Percentiles rank a stretch among this genome's conserved stretches.
phyloP scores from a whole-genome alignment of 2,113 vertebrate species.

The Alectura lathami region DNA sequence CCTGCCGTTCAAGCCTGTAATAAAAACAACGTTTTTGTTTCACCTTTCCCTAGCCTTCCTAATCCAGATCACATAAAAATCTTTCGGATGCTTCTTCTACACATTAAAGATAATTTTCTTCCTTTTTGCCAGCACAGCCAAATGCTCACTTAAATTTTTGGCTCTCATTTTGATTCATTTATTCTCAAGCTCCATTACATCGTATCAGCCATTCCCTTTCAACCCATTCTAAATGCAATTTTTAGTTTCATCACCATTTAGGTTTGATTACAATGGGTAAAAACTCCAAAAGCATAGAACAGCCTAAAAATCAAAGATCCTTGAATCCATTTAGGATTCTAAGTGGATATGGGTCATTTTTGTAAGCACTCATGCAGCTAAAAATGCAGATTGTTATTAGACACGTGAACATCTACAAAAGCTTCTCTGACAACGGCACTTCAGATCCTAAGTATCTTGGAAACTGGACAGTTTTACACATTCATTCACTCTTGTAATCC shows the following conservation, averaged over 20 bases:
- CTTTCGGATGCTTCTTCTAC: background rate
- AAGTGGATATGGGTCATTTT: constrained; percentile 32
- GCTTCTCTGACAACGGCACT: background rate
- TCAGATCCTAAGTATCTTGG: background rate
- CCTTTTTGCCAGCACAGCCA: constrained; percentile 12
- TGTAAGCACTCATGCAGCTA: constrained; percentile 6
- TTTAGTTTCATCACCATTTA: constrained; percentile 46
- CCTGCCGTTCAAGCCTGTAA: background rate
- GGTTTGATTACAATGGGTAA: constrained; percentile 13
- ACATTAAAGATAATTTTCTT: constrained; percentile 42
- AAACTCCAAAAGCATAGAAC: constrained; percentile 46
- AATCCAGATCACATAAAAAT: constrained; percentile 29
- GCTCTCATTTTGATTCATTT: constrained; percentile 65
- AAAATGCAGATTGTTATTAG: constrained; percentile 25
- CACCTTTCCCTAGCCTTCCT: background rate
- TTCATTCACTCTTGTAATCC: background rate
- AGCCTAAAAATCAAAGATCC: background rate
- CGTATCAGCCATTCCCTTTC: background rate
- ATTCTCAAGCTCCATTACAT: constrained; percentile 57
- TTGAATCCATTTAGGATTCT: constrained; percentile 30
- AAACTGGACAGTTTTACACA: constrained; percentile 45
- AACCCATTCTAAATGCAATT: constrained; percentile 12
- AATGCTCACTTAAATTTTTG: constrained; percentile 41
- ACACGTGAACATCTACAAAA: background rate
- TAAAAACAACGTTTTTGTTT: constrained; percentile 3